These are phyloP conservation scores for Helicoverpa assulta DNA, from an alignment of 2,888 invertebrate species.

Conservation along the genomic window DNA sequence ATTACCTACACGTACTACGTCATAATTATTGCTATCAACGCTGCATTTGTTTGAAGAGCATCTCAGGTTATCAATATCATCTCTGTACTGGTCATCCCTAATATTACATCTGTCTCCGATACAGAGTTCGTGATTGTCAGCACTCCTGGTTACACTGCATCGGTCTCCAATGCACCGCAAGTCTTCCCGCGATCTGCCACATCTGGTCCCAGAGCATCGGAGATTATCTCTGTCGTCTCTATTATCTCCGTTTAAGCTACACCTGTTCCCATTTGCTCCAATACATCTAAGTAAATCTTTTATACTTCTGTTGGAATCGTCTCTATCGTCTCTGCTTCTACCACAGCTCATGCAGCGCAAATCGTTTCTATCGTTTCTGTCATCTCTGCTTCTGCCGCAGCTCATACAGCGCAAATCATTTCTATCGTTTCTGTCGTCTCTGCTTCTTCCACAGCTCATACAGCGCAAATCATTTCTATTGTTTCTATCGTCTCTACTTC, in stretches of 20 bases:
- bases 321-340: not conserved
- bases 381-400: conserved; percentile 16
- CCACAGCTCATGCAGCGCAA: not conserved
- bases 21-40: not conserved
- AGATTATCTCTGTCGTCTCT: conserved; percentile 2
- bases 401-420: conserved; percentile 22
- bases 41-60: conserved; percentile 10
- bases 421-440: conserved; percentile 13
- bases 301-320: not conserved
- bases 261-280: conserved; percentile 2
- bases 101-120: no score
- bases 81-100: not conserved
- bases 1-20: not conserved
- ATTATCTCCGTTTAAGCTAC: conserved; percentile 1
- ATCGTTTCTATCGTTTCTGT: conserved; percentile 9
- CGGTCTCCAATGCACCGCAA: not conserved
- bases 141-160: not conserved
- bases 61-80: conserved; percentile 2
- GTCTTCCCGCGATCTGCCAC: conserved; percentile 3
- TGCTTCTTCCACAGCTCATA: conserved; percentile 26
- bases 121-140: not conserved
- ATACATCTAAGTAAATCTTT: not conserved
- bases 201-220: conserved; percentile 15
- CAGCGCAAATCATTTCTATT: conserved; percentile 35
- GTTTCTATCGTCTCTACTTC: conserved; percentile 12